phyloP scores from a whole-genome alignment of 2,888 invertebrate species.

The Ophion ellenae region DNA sequence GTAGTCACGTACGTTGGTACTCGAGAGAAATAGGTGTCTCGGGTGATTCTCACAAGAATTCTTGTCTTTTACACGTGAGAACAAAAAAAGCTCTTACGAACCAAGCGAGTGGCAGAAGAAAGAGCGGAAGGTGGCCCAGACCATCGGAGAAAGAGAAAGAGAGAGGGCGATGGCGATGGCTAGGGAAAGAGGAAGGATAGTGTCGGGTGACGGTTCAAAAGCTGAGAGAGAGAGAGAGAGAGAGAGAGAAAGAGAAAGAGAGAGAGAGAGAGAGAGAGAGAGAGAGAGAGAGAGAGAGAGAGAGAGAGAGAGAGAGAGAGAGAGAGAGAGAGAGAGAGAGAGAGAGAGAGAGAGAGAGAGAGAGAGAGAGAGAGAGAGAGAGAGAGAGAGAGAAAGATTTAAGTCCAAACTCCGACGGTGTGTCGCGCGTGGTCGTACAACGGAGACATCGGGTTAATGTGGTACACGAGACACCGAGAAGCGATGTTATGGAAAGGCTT shows the following conservation, averaged over 20 bases:
- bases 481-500: slow-evolving; percentile 36
- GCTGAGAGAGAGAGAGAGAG: too few relatives aligned
- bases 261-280: background rate
- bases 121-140: background rate
- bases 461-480: slow-evolving; percentile 35
- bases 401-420: slow-evolving; percentile 37
- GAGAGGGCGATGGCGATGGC: background rate
- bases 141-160: background rate
- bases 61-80: slow-evolving; percentile 9
- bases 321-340: too few relatives aligned
- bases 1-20: slow-evolving; percentile 18
- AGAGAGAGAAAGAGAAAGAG: too few relatives aligned
- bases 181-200: background rate
- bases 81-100: slow-evolving; percentile 9
- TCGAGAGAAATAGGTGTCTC: slow-evolving; percentile 2
- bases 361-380: background rate
- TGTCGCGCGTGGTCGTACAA: slow-evolving; percentile 25
- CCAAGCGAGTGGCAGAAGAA: background rate
- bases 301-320: background rate
- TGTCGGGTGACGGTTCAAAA: background rate
- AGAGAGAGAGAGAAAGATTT: background rate
- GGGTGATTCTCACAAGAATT: slow-evolving; percentile 21
- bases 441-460: slow-evolving; percentile 21
- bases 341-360: too few relatives aligned
- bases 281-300: background rate